Conservation (phyloP, 2,113 vertebrate species). For the Protobothrops mucrosquamatus region DNA sequence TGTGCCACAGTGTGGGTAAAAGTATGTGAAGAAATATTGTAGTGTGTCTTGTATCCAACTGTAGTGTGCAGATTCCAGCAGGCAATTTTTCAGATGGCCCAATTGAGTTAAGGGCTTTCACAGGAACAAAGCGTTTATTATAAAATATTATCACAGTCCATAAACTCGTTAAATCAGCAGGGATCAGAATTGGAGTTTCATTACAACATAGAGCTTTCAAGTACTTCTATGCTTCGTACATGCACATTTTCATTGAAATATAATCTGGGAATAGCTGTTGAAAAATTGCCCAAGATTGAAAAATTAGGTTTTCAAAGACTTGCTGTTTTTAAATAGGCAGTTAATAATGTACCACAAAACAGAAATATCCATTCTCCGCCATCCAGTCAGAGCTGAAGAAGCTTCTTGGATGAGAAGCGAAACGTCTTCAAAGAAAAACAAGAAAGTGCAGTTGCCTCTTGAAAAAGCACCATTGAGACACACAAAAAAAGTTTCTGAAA, state of each 20-base stretch:
- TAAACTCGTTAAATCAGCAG: neutral
- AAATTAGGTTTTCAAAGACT: neutral
- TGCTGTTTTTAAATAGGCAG: neutral
- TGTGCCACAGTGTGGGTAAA: neutral
- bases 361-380: no score
- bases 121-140: neutral
- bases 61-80: neutral
- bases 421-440: no score
- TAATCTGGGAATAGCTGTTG: neutral
- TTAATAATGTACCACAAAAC: neutral
- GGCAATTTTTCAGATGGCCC: neutral
- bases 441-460: no score
- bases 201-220: neutral
- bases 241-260: neutral
- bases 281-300: neutral
- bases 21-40: neutral
- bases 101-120: neutral
- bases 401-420: no score
- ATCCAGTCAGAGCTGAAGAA: no score
- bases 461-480: neutral
- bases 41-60: neutral
- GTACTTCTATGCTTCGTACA: neutral
- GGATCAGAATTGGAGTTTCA: neutral
- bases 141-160: neutral
- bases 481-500: neutral